A percentile compares a stretch with the other conserved stretches of the same genome.
Evolutionary conservation across 2,888 invertebrate species (phyloP).

Genomic region (Antitype chi): DNA sequence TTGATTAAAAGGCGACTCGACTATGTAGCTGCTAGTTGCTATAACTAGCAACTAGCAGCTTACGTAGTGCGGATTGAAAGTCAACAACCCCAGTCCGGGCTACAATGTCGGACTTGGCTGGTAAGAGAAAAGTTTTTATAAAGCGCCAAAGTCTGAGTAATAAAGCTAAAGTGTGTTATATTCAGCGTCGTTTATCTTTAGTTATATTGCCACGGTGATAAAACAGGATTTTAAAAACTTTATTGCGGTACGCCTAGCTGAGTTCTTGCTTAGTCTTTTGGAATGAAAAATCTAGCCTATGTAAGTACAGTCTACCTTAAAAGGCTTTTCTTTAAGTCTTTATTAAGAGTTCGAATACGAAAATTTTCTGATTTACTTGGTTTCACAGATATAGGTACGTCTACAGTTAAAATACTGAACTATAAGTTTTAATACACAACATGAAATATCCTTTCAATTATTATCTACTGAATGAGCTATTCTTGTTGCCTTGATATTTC

Average conservation of each 20-base stretch:
- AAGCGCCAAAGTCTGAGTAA: slow-evolving; percentile 36
- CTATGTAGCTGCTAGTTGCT: slow-evolving; percentile 18
- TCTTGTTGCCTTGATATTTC: no score
- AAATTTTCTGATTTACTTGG: no score
- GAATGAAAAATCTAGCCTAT: slow-evolving; percentile 11
- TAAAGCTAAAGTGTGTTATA: slow-evolving; percentile 40
- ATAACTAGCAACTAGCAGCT: no score
- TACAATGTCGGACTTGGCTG: slow-evolving; percentile 46
- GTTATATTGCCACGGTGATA: slow-evolving; percentile 41
- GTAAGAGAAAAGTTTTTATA: slow-evolving; percentile 55
- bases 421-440: no score
- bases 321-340: background rate
- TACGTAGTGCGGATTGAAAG: slow-evolving; percentile 74
- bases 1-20: slow-evolving; percentile 57
- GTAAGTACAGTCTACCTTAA: no score
- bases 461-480: no score
- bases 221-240: slow-evolving; percentile 35
- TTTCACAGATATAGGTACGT: no score
- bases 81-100: slow-evolving; percentile 70
- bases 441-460: no score
- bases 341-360: background rate
- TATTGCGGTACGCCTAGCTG: slow-evolving; percentile 24
- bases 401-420: no score
- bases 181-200: slow-evolving; percentile 44
- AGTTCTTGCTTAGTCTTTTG: slow-evolving; percentile 10